phyloP scores from a whole-genome alignment of 1,140 invertebrate genomes.

The Diachasmimorpha longicaudata region DNA sequence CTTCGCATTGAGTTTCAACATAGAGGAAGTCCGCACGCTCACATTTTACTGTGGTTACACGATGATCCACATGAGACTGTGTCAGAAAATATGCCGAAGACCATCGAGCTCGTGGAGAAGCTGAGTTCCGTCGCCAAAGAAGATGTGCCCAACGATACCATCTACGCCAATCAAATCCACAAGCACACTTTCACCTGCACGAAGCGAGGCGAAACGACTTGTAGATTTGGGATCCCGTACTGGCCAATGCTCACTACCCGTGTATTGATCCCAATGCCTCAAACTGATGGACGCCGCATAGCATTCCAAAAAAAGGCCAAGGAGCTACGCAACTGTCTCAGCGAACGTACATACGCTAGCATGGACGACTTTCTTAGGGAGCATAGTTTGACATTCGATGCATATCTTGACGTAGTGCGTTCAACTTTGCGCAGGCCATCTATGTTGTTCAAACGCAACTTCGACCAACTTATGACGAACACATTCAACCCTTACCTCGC shows the following conservation, averaged over 20 bases:
- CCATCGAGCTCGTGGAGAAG: slow-evolving; percentile 16
- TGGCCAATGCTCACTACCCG: slow-evolving; percentile 32
- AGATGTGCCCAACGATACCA: slow-evolving; percentile 35
- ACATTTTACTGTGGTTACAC: slow-evolving; percentile 45
- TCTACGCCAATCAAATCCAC: slow-evolving; percentile 40
- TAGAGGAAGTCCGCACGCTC: slow-evolving; percentile 47
- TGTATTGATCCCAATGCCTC: slow-evolving; percentile 35
- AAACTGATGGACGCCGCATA: slow-evolving; percentile 20
- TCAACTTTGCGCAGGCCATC: slow-evolving; percentile 34
- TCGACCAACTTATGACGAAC: slow-evolving; percentile 5
- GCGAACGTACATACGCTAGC: slow-evolving; percentile 23
- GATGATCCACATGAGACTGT: slow-evolving; percentile 39
- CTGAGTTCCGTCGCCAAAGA: slow-evolving; percentile 27
- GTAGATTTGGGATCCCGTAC: slow-evolving; percentile 43
- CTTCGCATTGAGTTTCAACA: slow-evolving; percentile 55
- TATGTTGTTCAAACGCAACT: slow-evolving; percentile 33
- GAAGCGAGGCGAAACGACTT: slow-evolving; percentile 33
- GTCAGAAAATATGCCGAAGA: slow-evolving; percentile 11
- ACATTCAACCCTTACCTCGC: slow-evolving; percentile 50
- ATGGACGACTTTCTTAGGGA: slow-evolving; percentile 29
- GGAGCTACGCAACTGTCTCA: slow-evolving; percentile 27
- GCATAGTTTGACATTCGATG: slow-evolving; percentile 31
- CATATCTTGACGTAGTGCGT: slow-evolving; percentile 9
- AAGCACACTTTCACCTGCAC: slow-evolving; percentile 35
- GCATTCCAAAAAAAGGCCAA: slow-evolving; percentile 44